These are phyloP conservation scores for Diuraphis noxia DNA, from an alignment of 1,140 invertebrate genomes.

Conservation along the genomic window DNA sequence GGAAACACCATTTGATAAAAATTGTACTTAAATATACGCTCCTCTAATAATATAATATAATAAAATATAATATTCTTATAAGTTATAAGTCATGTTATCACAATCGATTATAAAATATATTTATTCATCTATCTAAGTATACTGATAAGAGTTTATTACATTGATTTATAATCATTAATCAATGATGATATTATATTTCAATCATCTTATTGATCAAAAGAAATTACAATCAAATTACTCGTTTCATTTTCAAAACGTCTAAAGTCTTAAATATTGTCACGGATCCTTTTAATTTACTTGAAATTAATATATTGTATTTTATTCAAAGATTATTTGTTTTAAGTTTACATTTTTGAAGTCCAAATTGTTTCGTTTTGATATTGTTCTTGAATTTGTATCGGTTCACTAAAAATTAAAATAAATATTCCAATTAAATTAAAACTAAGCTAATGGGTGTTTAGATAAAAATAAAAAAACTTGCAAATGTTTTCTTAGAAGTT, in stretches of 20 bases:
- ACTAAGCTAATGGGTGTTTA: not conserved
- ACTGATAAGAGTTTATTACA: too few species aligned
- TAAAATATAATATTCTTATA: not conserved
- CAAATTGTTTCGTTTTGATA: not conserved
- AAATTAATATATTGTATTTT: not conserved
- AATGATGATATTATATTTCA: not conserved
- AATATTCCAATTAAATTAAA: not conserved
- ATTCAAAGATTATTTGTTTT: not conserved
- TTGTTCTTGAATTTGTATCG: slow-evolving; percentile 8
- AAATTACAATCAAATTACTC: not conserved
- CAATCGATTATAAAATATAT: too few species aligned
- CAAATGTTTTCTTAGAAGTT: slow-evolving; percentile 59
- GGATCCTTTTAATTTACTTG: not conserved
- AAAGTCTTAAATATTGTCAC: not conserved
- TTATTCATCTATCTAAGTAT: too few species aligned
- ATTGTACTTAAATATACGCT: not conserved
- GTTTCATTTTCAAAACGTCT: not conserved
- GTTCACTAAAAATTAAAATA: not conserved
- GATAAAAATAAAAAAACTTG: not conserved
- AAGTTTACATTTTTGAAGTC: not conserved
- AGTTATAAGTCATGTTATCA: not conserved
- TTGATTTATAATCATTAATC: too few species aligned
- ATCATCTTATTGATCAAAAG: too few species aligned
- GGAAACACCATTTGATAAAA: not conserved
- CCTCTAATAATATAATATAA: not conserved